Conservation (phyloP, 2,113 vertebrate species). For the Irena cyanogastra region DNA sequence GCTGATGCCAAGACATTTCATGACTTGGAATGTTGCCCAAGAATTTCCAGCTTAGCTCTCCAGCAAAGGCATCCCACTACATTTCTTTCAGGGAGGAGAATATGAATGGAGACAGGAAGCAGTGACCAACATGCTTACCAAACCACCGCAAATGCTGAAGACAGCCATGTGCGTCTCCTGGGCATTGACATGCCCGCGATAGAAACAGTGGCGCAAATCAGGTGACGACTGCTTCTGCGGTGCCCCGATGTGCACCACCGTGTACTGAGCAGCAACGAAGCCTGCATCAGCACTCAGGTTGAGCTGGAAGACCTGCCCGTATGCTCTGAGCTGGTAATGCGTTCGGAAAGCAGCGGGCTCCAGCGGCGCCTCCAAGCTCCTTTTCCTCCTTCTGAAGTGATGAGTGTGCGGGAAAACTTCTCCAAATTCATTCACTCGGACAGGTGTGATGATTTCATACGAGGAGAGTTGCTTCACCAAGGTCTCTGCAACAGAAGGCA, state of each 20-base stretch:
- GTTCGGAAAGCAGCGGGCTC: conserved; percentile 67
- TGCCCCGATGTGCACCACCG: conserved; percentile 80
- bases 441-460: conserved; percentile 90
- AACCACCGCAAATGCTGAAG: conserved; percentile 91
- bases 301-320: conserved; percentile 88
- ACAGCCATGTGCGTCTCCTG: conserved; percentile 75
- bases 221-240: neutral
- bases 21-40: neutral
- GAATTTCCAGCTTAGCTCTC: neutral
- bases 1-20: neutral
- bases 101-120: neutral
- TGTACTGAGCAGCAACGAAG: conserved; percentile 84
- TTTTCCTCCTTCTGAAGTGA: conserved; percentile 83
- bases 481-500: conserved; percentile 73
- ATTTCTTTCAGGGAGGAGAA: neutral
- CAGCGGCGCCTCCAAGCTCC: conserved; percentile 69
- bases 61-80: neutral
- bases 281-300: conserved; percentile 87
- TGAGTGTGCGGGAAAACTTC: conserved; percentile 80
- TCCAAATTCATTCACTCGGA: conserved; percentile 89
- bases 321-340: conserved; percentile 86
- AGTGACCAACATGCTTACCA: conserved; percentile 79
- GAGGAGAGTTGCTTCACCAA: conserved; percentile 84
- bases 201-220: conserved; percentile 91
- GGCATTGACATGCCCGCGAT: conserved; percentile 89